Conservation (phyloP, 2,888 invertebrate species). For the Xylocampa areola region DNA sequence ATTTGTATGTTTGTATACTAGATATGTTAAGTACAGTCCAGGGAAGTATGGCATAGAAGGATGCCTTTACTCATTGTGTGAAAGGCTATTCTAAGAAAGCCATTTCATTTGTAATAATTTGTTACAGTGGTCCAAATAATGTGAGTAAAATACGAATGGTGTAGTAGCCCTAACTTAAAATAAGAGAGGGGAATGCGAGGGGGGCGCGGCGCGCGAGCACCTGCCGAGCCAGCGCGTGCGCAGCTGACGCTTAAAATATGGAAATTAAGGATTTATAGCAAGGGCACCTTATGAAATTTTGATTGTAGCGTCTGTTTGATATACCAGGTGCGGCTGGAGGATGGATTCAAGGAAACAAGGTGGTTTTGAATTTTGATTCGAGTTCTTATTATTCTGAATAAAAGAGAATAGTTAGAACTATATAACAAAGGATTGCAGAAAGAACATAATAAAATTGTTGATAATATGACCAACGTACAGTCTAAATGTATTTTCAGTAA, state of each 20-base stretch:
- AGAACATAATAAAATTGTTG: too few relatives aligned
- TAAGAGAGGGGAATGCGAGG: slow-evolving; percentile 36
- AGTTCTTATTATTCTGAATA: background rate
- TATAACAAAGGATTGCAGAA: too few relatives aligned
- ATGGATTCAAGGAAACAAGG: slow-evolving; percentile 14
- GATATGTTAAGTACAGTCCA: too few relatives aligned
- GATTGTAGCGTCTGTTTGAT: slow-evolving; percentile 36
- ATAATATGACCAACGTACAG: too few relatives aligned
- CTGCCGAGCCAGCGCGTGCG: slow-evolving; percentile 67
- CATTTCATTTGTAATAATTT: slow-evolving; percentile 6
- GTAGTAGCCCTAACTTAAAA: slow-evolving; percentile 53
- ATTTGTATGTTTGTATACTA: too few relatives aligned
- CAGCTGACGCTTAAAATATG: slow-evolving; percentile 67
- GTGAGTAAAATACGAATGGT: slow-evolving; percentile 24
- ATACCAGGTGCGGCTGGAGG: slow-evolving; percentile 27
- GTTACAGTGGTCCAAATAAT: background rate
- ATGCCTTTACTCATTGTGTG: too few relatives aligned
- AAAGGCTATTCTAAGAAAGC: background rate
- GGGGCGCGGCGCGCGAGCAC: slow-evolving; percentile 58
- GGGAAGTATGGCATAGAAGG: too few relatives aligned
- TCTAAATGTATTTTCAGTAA: too few relatives aligned
- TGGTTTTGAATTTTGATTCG: slow-evolving; percentile 18
- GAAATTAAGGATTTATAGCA: slow-evolving; percentile 65
- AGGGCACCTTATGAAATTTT: slow-evolving; percentile 37
- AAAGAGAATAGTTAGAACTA: background rate